Base-by-base conservation (phyloP, 1,140 invertebrate species). In the Magallana ariakensis region DNA sequence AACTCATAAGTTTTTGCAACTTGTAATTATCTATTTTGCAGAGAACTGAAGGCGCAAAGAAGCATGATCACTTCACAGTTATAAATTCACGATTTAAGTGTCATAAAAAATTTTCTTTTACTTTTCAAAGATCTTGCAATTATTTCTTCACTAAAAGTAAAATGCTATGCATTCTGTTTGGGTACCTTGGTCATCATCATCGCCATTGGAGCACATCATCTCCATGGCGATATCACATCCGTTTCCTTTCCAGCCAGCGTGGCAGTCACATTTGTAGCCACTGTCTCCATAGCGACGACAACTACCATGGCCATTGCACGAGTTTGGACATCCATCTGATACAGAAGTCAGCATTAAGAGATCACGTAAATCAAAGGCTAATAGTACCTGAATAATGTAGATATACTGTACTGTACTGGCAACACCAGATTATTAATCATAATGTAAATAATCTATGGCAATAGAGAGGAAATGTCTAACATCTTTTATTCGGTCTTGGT, bases 121-220 rank as follows among this genome's bases (percentile, higher is more conserved):
- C n/a, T n/a, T n/a, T n/a, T n/a, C n/a, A n/a, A n/a, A n/a, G n/a
- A 4, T 46, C 33, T 46, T 4, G 33, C 33, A 46, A 46, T 46
- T 46, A 46, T 46, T 4, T 46, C 33, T 46, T 46, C 2, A 46
- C 33, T 46, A 46, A 46, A 46, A 46, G 33, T 1, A 46, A 46
- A 46, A 46, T 2, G 33, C 33, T 46, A 46, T 46, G 33, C 1
- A 5, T 46, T 46, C 33, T 80, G 11, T 80, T 33, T 22, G 16
- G 16, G 60, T 88, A 99, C 98, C 98, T 96, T 98, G 97, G 94
- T 99, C 99, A 95, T 99, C 99, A 94, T 99, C 99, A 86, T 97
- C 95, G 58, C 96, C 97, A 94, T 99, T 98, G 89, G 97, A 97
- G 94, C 99, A 99, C 90, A 97, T 97, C 87, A 97, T 97, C 94